Base-by-base conservation (phyloP, 92 coral and sea anemone species). In the Palythoa grandiflora region DNA sequence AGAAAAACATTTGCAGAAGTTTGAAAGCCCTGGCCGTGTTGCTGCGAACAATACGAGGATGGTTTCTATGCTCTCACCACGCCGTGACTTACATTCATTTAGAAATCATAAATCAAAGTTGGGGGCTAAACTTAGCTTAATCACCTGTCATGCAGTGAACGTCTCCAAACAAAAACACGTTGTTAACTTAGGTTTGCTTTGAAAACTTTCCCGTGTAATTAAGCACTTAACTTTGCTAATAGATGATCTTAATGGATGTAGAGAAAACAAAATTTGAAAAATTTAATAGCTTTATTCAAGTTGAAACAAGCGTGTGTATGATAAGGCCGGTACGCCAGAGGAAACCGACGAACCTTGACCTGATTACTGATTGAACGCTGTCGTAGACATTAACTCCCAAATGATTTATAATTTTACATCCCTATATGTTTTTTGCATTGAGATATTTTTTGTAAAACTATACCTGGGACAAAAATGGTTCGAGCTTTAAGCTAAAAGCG, bases 101-200 rank as follows among this genome's bases (percentile, higher is more conserved):
- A 81, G 73, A 81, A 81, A 81, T 81, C 86, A 81, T 81, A 81
- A 81, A 81, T 81, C 86, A 81, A 65, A 81, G 86, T 81, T 81
- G 86, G 86, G 85, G 86, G 86, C 63, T 81, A 48, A 12, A 36
- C 39, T 81, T 52, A 40, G 10, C 71, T 47, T 81, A 81, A 81
- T 81, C 86, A 81, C 86, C 86, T 81, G 86, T 81, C 86, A 81
- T 38, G 70, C 19, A 44, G n/a, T 52, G 83, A 81, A 66, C 44
- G 44, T 28, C 44, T 65, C 37, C 39, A 81, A 81, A 66, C 86
- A 81, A 66, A 65, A 28, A 38, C 65, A 81, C 75, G 75, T 81
- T 81, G 86, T 81, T 81, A 81, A 81, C 74, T 37, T 10, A 21
- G 16, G 60, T 21, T 68, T 35, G 28, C 36, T 81, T 81, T 65